A percentile compares a stretch with the other conserved stretches of the same genome.
phyloP scores from a whole-genome alignment of 2,888 invertebrate genomes.

The Netelia fuscicornis region DNA sequence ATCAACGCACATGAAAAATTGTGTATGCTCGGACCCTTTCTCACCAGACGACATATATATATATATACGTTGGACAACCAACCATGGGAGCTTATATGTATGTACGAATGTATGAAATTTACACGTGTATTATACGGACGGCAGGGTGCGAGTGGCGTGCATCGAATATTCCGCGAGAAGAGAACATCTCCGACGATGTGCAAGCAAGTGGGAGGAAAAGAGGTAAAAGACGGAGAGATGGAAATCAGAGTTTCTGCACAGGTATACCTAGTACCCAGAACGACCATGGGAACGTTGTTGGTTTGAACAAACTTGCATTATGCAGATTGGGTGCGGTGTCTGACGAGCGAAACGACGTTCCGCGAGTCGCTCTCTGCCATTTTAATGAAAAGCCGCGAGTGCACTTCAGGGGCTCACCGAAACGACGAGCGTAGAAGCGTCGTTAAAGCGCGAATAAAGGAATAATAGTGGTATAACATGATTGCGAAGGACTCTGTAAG shows the following conservation, averaged over 20 bases:
- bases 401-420: conserved; percentile 52
- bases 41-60: not conserved
- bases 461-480: conserved; percentile 53
- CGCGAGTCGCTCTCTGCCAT: conserved; percentile 68
- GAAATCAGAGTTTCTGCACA: conserved; percentile 57
- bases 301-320: conserved; percentile 76
- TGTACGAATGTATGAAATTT: too few relatives aligned
- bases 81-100: too few relatives aligned
- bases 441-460: conserved; percentile 50
- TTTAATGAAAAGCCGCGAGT: conserved; percentile 70
- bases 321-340: conserved; percentile 76
- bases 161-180: conserved; percentile 50
- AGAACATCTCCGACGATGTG: conserved; percentile 20
- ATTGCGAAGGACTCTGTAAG: conserved; percentile 35
- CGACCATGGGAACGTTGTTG: conserved; percentile 65
- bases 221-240: conserved; percentile 60
- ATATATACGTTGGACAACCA: too few relatives aligned
- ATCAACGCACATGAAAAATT: conserved; percentile 51
- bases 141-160: conserved; percentile 37
- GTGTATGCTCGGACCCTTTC: conserved; percentile 24
- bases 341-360: conserved; percentile 72
- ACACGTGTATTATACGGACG: conserved; percentile 30
- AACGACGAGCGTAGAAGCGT: conserved; percentile 29
- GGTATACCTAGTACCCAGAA: conserved; percentile 47
- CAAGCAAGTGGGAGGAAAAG: conserved; percentile 42